Evolutionary conservation across 1,140 invertebrate genomes (phyloP), one percentile per base, ranked within the genome.

Genomic region (Polypedilum vanderplanki): DNA sequence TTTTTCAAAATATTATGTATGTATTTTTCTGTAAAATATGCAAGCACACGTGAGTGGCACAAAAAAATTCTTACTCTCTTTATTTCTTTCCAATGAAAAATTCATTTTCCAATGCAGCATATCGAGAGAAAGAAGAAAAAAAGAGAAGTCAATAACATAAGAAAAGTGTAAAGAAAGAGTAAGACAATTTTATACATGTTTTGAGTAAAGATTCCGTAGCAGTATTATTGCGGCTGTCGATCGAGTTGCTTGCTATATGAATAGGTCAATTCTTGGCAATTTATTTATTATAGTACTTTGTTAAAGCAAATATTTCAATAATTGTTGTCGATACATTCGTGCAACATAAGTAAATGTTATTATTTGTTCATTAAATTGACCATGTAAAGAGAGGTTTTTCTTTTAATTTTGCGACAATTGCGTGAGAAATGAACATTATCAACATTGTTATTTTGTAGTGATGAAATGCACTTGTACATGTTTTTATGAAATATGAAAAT

Each of bases 391-490:
- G 24, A 33, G 24, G 5, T 5, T 57, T 57, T n/a, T 57, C 46
- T 9, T 12, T n/a, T 12, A n/a, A n/a, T 57, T 57, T 57, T 57
- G 41, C 41, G 41, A 46, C 41, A 12, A 2, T 46, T 9, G 46
- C 46, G 46, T 57, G 46, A 57, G 46, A 57, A 57, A n/a, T 57
- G 46, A 57, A n/a, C 12, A 57, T 57, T 57, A 57, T n/a, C 46
- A 57, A 1, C 46, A 57, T 57, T 57, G 9, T n/a, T 15, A 57
- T 12, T 33, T 33, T 57, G 46, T 57, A 15, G 46, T 57, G 9
- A 4, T 33, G 24, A 57, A 57, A 57, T 57, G n/a, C 46, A 57
- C 46, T 57, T 57, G n/a, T n/a, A 4, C n/a, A 4, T 57, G n/a
- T 57, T 15, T n/a, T 57, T 4, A n/a, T 57, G 46, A 57, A 12